Base-by-base conservation (phyloP, 1,140 invertebrate genomes). In the Drosophila asahinai region DNA sequence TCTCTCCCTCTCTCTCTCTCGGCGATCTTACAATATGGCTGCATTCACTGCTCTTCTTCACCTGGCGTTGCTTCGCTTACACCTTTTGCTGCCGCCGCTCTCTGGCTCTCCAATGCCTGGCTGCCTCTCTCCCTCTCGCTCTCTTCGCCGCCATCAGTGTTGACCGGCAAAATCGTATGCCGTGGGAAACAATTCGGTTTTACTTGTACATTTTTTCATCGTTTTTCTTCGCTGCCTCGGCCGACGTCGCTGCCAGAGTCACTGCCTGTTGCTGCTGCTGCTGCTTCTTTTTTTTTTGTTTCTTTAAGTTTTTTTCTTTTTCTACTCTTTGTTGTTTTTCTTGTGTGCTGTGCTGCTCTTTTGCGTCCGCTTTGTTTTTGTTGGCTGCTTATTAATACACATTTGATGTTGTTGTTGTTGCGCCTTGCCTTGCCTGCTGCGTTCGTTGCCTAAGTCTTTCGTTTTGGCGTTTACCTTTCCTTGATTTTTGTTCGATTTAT, bases 131-230 rank as follows among this genome's bases (percentile, higher is more conserved):
- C 33, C 54, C 70, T 49, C 45, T 84, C 61, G 60, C 64, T 77
- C 65, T 65, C 52, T 68, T 83, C 80, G 80, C 74, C 71, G 64
- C 81, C 86, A 82, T 90, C 86, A 87, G 80, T 86, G 87, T 92
- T 92, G 91, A 93, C 92, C 92, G 92, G 92, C 92, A 93, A 93
- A 89, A 93, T 93, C 91, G 92, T 92, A 93, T 93, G 92, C 92
- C 92, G 92, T 93, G 92, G 92, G 92, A 93, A 93, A 93, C 92
- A 93, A 93, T 93, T 93, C 91, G 92, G 92, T 93, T 93, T 92
- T 93, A 89, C 82, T 92, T 92, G 86, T 81, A 91, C 76, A 80
- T 91, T 91, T 92, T 92, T 81, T 86, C 81, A 86, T 79, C 87
- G 74, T 91, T 86, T 91, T 82, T 74, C 55, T 52, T 40, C 49